Base-by-base conservation (phyloP, 2,888 invertebrate genomes). In the Drosophila histrio region DNA sequence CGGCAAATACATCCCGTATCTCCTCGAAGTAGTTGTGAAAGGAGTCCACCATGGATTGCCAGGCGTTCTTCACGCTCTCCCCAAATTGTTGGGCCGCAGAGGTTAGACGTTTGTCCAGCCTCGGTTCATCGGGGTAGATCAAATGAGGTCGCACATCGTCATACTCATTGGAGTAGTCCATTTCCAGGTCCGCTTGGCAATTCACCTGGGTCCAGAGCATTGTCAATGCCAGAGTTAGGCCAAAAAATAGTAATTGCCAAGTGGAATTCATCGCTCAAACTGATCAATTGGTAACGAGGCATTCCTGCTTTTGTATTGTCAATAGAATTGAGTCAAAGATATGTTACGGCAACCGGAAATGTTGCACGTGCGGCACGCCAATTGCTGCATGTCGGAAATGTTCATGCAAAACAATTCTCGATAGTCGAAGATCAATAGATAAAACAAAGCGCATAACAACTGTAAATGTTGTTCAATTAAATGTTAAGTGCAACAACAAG, bases 151-250 rank as follows among this genome's bases (percentile, higher is more conserved):
- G 72, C 43, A 88, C 76, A 38, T 83, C 77, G 30, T 74, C 77
- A 19, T 89, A 86, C 43, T 89, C 84, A 53, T 91, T 83, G 43
- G 87, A 79, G 30, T 81, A 83, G 8, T 84, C 80, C 60, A 36
- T 7, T 1, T 72, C 74, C 7, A 71, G 36, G 3, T 70, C 73
- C 8, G 39, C 53, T 43, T 66, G 72, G 11, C 59, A 41, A 34
- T 28, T 17, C 36, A 2, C 53, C 21, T 58, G 3, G 8, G 15
- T 13, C 50, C n/a, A 56, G 0, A 26, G 24, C 36, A 39, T n/a
- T 13, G 36, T 7, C 7, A 60, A 3, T 11, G 11, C 15, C 7
- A 28, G 17, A 38, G 46, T n/a, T 1, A 50, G 15, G 11, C 19
- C 57, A 9, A 36, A 36, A 2, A 44, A 36, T 36, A 44, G 39